Conservation (phyloP, 2,888 invertebrate species). For the Scaptomyza cyrtandrae region DNA sequence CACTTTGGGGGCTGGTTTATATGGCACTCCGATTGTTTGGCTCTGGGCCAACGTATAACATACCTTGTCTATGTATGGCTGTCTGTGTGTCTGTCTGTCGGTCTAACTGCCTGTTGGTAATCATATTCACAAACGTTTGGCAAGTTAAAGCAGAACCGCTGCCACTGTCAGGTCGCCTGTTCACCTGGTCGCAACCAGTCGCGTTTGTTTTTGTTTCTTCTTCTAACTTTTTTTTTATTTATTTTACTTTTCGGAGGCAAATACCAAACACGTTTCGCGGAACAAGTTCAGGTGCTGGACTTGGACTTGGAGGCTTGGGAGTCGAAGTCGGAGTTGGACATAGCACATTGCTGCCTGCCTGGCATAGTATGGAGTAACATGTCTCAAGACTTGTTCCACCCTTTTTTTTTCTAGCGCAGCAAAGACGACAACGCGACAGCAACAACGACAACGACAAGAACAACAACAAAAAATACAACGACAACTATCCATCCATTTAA, state of each 20-base stretch:
- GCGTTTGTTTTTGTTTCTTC: constrained; percentile 30
- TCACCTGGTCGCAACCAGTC: constrained; percentile 67
- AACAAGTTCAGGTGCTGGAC: constrained; percentile 72
- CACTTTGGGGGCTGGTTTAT: constrained; percentile 58
- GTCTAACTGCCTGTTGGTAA: constrained; percentile 41
- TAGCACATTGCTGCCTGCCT: constrained; percentile 39
- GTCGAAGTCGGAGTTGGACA: constrained; percentile 34
- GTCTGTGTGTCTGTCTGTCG: neutral
- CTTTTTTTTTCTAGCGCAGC: constrained; percentile 58
- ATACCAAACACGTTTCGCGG: constrained; percentile 74
- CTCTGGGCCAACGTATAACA: constrained; percentile 49
- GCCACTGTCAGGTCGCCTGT: constrained; percentile 56
- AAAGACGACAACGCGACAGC: constrained; percentile 38
- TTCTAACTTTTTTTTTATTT: constrained; percentile 21
- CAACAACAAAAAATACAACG: constrained; percentile 32
- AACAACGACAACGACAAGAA: constrained; percentile 20
- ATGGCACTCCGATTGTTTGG: constrained; percentile 41
- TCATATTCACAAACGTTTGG: constrained; percentile 63
- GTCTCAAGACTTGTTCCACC: constrained; percentile 75
- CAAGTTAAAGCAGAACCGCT: constrained; percentile 56
- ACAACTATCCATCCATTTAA: constrained; percentile 63
- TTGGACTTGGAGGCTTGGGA: constrained; percentile 31
- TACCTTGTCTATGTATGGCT: constrained; percentile 22
- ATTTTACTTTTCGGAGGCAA: constrained; percentile 52
- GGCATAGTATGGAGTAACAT: constrained; percentile 68